Evolutionary conservation across 1,140 invertebrate genomes (phyloP).

Genomic region (Macrostomum lignano): DNA sequence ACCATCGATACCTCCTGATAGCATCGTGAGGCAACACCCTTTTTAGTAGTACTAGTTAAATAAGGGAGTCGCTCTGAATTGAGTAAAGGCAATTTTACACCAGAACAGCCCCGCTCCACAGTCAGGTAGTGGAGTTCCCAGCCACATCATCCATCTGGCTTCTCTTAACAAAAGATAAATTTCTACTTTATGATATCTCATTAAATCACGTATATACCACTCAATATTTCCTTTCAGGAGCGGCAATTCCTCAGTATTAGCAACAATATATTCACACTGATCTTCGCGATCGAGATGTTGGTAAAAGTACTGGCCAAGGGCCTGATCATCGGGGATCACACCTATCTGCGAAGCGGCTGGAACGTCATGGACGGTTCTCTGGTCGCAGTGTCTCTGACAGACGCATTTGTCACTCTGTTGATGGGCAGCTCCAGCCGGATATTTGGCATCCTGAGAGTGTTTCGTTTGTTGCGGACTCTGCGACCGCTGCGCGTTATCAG

Average conservation of each 20-base stretch:
- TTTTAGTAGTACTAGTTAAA: no score
- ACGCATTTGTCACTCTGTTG: constrained; percentile 67
- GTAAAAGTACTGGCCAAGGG: constrained; percentile 79
- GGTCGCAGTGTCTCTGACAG: constrained; percentile 80
- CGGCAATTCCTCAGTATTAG: constrained; percentile 55
- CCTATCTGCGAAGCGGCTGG: constrained; percentile 92
- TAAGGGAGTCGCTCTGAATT: no score
- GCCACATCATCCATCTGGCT: no score
- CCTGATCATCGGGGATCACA: constrained; percentile 64
- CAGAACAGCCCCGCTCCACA: no score
- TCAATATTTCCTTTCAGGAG: no score
- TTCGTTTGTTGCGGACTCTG: constrained; percentile 69
- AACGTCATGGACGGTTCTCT: constrained; percentile 95
- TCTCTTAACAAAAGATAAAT: no score
- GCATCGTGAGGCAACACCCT: constrained; percentile 30
- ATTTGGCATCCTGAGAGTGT: constrained; percentile 85
- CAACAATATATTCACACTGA: constrained; percentile 84
- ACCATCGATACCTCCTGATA: constrained; percentile 65
- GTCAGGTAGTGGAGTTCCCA: no score
- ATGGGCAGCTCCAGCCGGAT: constrained; percentile 69
- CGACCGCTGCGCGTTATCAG: constrained; percentile 80
- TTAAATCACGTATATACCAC: no score
- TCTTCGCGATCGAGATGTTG: constrained; percentile 86
- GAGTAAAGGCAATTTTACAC: no score
- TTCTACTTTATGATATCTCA: no score